phyloP scores from a whole-genome alignment of 1,140 invertebrate species.

The Notospermus geniculatus region DNA sequence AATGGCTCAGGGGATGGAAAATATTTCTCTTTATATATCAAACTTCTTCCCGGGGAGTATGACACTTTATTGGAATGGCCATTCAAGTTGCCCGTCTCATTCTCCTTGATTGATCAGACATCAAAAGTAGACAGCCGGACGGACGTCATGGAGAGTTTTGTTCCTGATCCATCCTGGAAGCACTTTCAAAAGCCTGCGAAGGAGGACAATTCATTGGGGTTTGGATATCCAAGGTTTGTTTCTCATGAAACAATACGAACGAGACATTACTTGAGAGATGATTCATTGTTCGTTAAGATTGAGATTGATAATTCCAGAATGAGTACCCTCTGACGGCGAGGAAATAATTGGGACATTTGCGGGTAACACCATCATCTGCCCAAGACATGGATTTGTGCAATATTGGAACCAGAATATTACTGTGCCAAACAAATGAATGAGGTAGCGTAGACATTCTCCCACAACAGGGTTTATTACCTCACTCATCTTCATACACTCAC shows the following conservation, averaged over 20 bases:
- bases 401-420: no score
- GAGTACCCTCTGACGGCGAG: no score
- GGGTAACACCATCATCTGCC: no score
- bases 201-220: slow-evolving; percentile 84
- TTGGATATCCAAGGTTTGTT: slow-evolving; percentile 90
- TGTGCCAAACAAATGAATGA: no score
- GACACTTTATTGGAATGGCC: slow-evolving; percentile 92
- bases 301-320: slow-evolving; percentile 69
- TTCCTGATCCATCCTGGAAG: slow-evolving; percentile 92
- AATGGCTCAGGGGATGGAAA: slow-evolving; percentile 90
- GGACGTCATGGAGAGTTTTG: slow-evolving; percentile 89
- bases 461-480: no score
- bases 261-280: slow-evolving; percentile 85
- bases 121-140: slow-evolving; percentile 66
- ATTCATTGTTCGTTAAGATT: slow-evolving; percentile 86
- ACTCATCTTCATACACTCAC: no score
- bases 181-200: slow-evolving; percentile 89
- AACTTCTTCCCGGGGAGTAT: slow-evolving; percentile 90
- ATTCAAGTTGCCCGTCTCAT: slow-evolving; percentile 88
- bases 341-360: no score
- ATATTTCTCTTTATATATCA: slow-evolving; percentile 92
- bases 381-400: no score
- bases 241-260: slow-evolving; percentile 89
- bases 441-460: no score
- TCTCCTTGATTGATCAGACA: slow-evolving; percentile 91